Evolutionary conservation across 2,888 invertebrate species (phyloP), one percentile per base, ranked within the genome.

Genomic region (Chrysolina americana): DNA sequence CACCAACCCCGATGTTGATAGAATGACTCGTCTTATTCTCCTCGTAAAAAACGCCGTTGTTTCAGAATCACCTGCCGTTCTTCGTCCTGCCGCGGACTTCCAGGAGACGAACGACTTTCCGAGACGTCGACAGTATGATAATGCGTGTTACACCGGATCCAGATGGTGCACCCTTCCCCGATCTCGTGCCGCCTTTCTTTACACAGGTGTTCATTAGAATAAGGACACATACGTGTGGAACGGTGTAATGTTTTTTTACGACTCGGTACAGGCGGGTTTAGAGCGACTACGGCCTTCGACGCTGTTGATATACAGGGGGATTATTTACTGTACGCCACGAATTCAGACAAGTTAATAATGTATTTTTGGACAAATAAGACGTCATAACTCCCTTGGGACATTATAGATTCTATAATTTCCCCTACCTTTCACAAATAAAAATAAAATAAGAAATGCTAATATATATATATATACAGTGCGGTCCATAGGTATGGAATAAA

Each of bases 181-280:
- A 66, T 50, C 48, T 48, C 50, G 66, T 50, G 66, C 66, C 65
- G 65, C 50, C 66, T 75, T 75, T 78, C 78, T 78, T 78, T 78
- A 71, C 78, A 77, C 76, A 78, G 78, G 78, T 78, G 78, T 78
- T 76, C 76, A 71, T 74, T 71, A 74, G 74, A 78, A 77, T 77
- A 73, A 76, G 73, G 73, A 50, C 56, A 41, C 48, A 70, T 47
- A 59, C 62, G 41, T 48, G 21, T 59, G n/a, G 59, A 28, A n/a
- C 15, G 36, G 6, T 6, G 15, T 59, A 36, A 36, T 3, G 4
- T 9, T 23, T 59, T 59, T 53, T 19, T 53, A 21, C 21, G 21
- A 53, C 21, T 13, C 36, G 36, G 36, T 36, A 36, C 36, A 6
- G 36, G 8, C 36, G 36, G 36, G 3, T 36, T 36, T 36, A 6